Evolutionary conservation across 2,113 vertebrate species (phyloP).

Genomic region (Nibea albiflora): DNA sequence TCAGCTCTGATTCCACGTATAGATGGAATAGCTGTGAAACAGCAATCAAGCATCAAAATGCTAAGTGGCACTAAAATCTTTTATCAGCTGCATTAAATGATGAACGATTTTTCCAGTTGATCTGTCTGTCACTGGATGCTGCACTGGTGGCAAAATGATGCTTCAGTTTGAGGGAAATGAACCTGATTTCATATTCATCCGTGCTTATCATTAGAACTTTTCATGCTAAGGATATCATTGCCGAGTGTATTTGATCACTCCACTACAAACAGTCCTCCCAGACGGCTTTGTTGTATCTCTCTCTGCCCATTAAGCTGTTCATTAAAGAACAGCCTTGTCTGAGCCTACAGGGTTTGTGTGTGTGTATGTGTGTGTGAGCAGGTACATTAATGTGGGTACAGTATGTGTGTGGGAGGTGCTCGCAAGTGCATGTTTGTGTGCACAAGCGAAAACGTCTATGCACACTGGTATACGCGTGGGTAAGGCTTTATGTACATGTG

Average conservation of each 20-base stretch:
- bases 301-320: slow-evolving; percentile 77
- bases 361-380: neutral
- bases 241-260: slow-evolving; percentile 72
- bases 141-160: slow-evolving; percentile 49
- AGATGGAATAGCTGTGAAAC: slow-evolving; percentile 26
- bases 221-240: slow-evolving; percentile 66
- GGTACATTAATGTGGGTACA: slow-evolving; percentile 8
- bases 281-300: slow-evolving; percentile 75
- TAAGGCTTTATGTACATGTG: slow-evolving; percentile 22
- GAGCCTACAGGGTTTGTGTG: slow-evolving; percentile 62
- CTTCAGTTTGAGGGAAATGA: slow-evolving; percentile 62
- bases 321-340: slow-evolving; percentile 75
- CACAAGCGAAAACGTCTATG: neutral
- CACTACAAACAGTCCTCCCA: slow-evolving; percentile 74
- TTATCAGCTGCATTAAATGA: slow-evolving; percentile 45
- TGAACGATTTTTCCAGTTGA: slow-evolving; percentile 53
- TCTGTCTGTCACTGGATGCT: slow-evolving; percentile 48
- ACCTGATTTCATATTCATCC: slow-evolving; percentile 67
- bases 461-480: slow-evolving; percentile 35
- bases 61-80: slow-evolving; percentile 40
- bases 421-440: neutral
- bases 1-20: slow-evolving; percentile 2
- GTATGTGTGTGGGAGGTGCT: neutral
- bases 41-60: slow-evolving; percentile 39
- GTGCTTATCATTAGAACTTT: slow-evolving; percentile 61